A percentile compares a stretch with the other conserved stretches of the same genome.
phyloP scores from a whole-genome alignment of 2,113 vertebrate species.

The Eurypyga helias region DNA sequence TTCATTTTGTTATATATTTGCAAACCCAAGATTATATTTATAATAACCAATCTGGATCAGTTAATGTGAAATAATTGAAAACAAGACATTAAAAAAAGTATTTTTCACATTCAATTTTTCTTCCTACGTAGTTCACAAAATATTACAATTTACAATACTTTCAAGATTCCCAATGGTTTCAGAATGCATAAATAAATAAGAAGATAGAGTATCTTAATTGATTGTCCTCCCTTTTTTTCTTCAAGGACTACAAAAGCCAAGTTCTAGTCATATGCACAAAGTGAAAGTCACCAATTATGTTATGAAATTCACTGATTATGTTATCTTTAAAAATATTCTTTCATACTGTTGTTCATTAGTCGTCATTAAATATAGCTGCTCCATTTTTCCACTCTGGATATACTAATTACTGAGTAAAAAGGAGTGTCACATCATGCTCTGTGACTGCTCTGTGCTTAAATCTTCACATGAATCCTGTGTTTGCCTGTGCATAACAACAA shows the following conservation, averaged over 20 bases:
- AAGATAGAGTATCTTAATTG: background rate
- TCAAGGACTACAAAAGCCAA: background rate
- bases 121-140: background rate
- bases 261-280: background rate
- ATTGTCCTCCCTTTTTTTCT: accelerated
- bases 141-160: background rate
- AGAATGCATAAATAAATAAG: background rate
- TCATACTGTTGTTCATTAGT: background rate
- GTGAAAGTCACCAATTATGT: background rate
- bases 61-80: background rate
- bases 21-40: background rate
- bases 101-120: background rate
- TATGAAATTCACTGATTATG: background rate
- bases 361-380: background rate
- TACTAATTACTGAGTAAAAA: background rate
- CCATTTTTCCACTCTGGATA: background rate
- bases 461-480: background rate
- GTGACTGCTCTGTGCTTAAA: background rate
- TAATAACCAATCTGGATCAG: background rate
- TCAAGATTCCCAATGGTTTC: background rate
- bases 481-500: background rate
- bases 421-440: background rate
- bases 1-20: background rate
- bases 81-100: background rate
- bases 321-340: background rate